Base-by-base conservation (phyloP, 2,113 vertebrate species). In the Cheirogaleus medius region DNA sequence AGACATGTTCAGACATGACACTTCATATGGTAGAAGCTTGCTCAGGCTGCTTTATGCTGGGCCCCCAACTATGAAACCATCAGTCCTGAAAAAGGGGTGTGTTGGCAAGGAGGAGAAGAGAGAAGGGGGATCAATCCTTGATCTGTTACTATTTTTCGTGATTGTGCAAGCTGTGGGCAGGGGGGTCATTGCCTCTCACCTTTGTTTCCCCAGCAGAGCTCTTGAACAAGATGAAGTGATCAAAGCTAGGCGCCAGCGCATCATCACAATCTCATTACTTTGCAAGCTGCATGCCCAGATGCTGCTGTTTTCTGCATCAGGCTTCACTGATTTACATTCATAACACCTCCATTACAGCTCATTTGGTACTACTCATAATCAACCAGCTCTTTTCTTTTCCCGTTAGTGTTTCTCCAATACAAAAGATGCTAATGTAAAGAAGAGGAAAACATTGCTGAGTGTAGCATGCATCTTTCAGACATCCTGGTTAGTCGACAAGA, bases 181-280 rank as follows among this genome's bases (percentile, higher is more conserved):
- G 96, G 96, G 97, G 99, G 98, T 98, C 98, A 97, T 90, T 68
- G 91, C 95, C 71, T 92, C 98, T 96, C 87, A 98, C 98, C 98
- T 91, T 96, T 96, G 95, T 98, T 98, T 98, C 98, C 99, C 98
- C 97, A 86, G 96, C 98, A 98, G 98, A 98, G 97, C 97, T 94
- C 97, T 97, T 86, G 97, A 98, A 87, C 91, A 98, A 98, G 99
- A 99, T 99, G 98, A 98, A 99, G 98, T 82, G 98, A 98, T 99
- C 98, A 98, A 98, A 98, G 98, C 98, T 32, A 92, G 98, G 98
- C 97, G 96, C 98, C 93, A 95, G 98, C 56, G 81, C 98, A 95
- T 96, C 97, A 95, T 97, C 97, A 39, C 98, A 83, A 98, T 97
- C 99, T 99, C 98, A 98, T 99, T 99, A 98, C 98, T 97, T 97